Base-by-base conservation (phyloP, 1,140 invertebrate species). In the Heterodera schachtii region DNA sequence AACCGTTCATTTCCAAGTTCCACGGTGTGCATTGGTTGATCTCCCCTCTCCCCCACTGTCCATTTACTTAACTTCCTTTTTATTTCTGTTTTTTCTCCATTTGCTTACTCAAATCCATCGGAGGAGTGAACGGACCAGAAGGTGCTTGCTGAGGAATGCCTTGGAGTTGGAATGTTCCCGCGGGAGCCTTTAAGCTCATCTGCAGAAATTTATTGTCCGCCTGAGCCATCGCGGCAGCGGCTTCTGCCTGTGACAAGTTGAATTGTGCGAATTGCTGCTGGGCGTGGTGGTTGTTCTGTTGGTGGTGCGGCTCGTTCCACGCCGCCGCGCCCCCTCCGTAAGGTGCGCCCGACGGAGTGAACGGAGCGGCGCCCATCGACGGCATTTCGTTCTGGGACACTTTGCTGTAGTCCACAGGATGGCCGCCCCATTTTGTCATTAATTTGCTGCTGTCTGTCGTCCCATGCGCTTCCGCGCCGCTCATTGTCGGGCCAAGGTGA, bases 21-120 rank as follows among this genome's bases (percentile, higher is more conserved):
- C 80, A 81, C 4, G 80, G 80, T 9, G 57, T 81, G 31, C 52
- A 47, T 43, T 81, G 80, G 47, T 81, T 74, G 31, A 81, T 69
- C 77, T 81, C 80, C 31, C 19, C 43, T 41, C 52, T 49, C n/a
- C 80, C 80, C 80, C 73, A 81, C 75, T 81, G 80, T 31, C 69
- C 69, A 41, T 71, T 71, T 1, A 71, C 69, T 71, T 71, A 41
- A 71, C 31, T 46, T 13, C 43, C 44, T 71, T 41, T 7, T 7
- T 43, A 4, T 71, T 43, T 41, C 19, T 11, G n/a, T 1, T 1
- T 71, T 41, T 46, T 13, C 67, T 19, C 41, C 7, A 21, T 69
- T 6, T 46, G 8, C 67, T 43, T 71, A 71, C 69, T n/a, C 69
- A 71, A 46, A 46, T 71, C 69, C 11, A 71, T n/a, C 19, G 21